phyloP scores from a whole-genome alignment of 2,113 vertebrate species.

The Phrynosoma blainvillii region DNA sequence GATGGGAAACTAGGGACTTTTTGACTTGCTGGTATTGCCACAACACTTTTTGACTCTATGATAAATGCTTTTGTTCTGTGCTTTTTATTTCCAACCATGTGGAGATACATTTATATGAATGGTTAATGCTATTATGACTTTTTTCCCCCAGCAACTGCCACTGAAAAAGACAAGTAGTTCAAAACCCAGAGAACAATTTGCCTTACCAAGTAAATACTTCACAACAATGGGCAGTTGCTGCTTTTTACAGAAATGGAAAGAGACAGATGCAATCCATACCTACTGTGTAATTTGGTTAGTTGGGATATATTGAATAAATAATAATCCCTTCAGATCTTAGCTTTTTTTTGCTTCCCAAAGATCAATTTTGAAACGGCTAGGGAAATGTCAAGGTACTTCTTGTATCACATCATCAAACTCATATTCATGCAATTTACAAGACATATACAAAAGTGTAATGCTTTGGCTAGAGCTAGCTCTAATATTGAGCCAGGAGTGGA shows the following conservation, averaged over 20 bases:
- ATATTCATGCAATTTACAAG: neutral
- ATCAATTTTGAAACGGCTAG: neutral
- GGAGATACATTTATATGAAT: neutral
- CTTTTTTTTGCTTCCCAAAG: neutral
- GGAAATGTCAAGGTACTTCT: neutral
- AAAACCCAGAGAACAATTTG: neutral
- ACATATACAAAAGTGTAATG: neutral
- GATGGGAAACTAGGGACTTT: neutral
- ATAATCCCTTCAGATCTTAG: neutral
- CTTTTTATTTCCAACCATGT: neutral
- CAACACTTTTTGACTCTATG: neutral
- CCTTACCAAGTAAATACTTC: neutral
- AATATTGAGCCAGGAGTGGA: too few species aligned
- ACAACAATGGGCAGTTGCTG: neutral
- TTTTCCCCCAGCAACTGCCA: neutral
- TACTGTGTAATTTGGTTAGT: neutral
- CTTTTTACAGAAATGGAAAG: neutral
- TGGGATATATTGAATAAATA: neutral
- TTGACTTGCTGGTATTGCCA: neutral
- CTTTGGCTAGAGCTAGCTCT: too few species aligned
- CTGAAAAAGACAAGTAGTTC: neutral
- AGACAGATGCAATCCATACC: neutral
- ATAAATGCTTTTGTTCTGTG: neutral
- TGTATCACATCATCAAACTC: neutral
- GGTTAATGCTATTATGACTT: neutral